Conservation (phyloP, 2,888 invertebrate species). For the Nomada ruficornis region DNA sequence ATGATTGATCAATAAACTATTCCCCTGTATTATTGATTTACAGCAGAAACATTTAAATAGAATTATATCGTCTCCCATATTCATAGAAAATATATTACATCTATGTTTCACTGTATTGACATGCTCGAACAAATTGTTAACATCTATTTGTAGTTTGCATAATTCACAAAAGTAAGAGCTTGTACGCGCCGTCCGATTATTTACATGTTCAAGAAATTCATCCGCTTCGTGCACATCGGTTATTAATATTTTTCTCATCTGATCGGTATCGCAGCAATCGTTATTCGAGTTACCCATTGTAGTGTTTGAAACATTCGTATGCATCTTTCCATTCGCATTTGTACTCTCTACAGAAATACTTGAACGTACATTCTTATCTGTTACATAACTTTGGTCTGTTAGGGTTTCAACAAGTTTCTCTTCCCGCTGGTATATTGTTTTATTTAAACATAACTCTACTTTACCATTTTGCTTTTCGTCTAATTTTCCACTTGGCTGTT, state of each 20-base stretch:
- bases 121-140: background rate
- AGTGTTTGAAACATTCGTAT: background rate
- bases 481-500: background rate
- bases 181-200: background rate
- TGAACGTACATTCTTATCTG: background rate
- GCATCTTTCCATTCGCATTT: background rate
- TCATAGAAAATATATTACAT: background rate
- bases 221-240: background rate
- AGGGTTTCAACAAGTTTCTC: background rate
- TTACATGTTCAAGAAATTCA: background rate
- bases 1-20: conserved; percentile 1
- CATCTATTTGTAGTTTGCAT: conserved; percentile 3
- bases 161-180: conserved; percentile 18
- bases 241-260: background rate
- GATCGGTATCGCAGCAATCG: background rate
- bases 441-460: background rate
- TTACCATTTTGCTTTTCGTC: background rate
- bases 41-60: conserved; percentile 39
- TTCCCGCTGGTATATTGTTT: background rate
- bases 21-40: conserved; percentile 30
- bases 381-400: background rate
- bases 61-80: background rate
- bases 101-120: conserved; percentile 13
- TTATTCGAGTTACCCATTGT: background rate
- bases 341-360: background rate